phyloP scores from a whole-genome alignment of 2,888 invertebrate species.

The Anodontia alba region DNA sequence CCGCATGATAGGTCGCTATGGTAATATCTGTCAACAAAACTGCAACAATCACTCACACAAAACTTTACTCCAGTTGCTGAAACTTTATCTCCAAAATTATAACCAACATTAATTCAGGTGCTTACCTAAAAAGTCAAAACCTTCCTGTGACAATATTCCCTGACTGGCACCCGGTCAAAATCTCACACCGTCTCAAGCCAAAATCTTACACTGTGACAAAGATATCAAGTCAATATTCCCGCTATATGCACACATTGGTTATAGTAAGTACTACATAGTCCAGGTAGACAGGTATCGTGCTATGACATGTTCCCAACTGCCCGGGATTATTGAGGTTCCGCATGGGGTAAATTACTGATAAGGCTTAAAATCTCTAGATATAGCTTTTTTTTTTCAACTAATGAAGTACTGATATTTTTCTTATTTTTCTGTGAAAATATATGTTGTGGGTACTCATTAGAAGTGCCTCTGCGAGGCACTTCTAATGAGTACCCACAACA shows the following conservation, averaged over 20 bases:
- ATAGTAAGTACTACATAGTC: conserved; percentile 27
- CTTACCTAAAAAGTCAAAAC: conserved; percentile 7
- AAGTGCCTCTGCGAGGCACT: no score
- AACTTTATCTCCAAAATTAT: no score
- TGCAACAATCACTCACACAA: neutral
- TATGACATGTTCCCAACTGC: conserved; percentile 48
- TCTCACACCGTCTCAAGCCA: neutral
- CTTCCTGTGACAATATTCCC: neutral
- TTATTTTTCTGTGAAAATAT: no score
- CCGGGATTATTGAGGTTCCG: conserved; percentile 58
- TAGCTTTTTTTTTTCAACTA: no score
- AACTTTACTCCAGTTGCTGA: neutral
- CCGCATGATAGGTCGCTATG: conserved; percentile 15
- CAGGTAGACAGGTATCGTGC: conserved; percentile 36
- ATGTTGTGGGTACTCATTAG: no score
- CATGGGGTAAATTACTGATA: conserved; percentile 39
- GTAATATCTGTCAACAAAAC: conserved; percentile 9
- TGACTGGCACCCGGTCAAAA: conserved; percentile 6
- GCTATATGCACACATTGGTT: conserved; percentile 24
- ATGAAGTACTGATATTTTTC: no score
- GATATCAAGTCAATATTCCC: conserved; percentile 48
- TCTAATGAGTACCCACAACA: no score
- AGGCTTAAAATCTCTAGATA: no score
- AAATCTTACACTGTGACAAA: conserved; percentile 1
- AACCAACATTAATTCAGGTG: neutral